These are phyloP conservation scores for Tribolium freemani DNA, from an alignment of 2,888 invertebrate genomes.

Conservation along the genomic window DNA sequence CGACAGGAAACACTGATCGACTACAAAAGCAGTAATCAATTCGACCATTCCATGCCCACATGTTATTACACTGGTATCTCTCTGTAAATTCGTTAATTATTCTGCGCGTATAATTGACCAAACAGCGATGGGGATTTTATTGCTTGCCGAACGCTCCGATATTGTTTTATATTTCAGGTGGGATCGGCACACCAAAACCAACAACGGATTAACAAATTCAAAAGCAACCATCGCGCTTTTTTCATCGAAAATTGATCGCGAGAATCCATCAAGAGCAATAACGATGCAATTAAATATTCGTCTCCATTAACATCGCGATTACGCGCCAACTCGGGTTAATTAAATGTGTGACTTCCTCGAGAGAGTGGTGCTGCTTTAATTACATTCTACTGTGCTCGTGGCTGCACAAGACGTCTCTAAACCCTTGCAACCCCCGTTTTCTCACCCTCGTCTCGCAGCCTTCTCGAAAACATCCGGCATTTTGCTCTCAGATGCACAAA, in stretches of 20 bases:
- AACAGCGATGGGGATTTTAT: conserved; percentile 43
- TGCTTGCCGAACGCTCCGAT: conserved; percentile 31
- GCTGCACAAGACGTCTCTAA: conserved; percentile 62
- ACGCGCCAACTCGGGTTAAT: conserved; percentile 66
- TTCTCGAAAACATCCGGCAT: conserved; percentile 54
- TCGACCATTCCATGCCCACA: conserved; percentile 60
- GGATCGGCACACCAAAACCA: conserved; percentile 17
- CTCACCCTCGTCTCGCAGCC: conserved; percentile 46
- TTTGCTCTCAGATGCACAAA: conserved; percentile 51
- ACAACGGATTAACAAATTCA: background rate
- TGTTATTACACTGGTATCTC: conserved; percentile 61
- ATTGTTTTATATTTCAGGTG: conserved; percentile 35
- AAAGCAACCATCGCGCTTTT: background rate
- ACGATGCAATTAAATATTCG: conserved; percentile 67
- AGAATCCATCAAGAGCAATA: conserved; percentile 58
- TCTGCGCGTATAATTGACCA: conserved; percentile 48
- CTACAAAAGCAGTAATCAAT: conserved; percentile 64
- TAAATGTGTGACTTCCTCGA: conserved; percentile 67
- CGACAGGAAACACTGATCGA: conserved; percentile 61
- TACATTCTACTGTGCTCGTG: conserved; percentile 64
- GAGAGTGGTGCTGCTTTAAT: conserved; percentile 63
- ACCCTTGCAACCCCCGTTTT: conserved; percentile 51
- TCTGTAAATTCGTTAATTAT: conserved; percentile 62
- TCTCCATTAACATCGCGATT: conserved; percentile 67
- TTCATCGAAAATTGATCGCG: conserved; percentile 44